Base-by-base conservation (phyloP, 2,888 invertebrate species). In the Drosophila affinis region DNA sequence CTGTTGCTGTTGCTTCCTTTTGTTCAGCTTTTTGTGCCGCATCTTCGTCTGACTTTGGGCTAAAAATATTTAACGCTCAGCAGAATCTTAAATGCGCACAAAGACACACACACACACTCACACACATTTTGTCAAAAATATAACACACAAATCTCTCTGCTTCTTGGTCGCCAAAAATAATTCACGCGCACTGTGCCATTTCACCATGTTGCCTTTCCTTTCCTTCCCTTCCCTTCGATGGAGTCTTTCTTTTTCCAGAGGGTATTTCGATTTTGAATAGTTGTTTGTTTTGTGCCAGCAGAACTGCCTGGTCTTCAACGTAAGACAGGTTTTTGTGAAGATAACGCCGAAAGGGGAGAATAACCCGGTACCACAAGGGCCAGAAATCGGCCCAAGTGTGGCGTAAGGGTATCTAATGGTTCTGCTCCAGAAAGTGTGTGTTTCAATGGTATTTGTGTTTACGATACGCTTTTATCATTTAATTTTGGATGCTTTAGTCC, bases 41-140 rank as follows among this genome's bases (percentile, higher is more conserved):
- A 72, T 65, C 71, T 75, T 64, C 76, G 72, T 74, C 84, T 85
- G 70, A 73, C 87, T 78, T 87, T 74, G 53, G 76, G 85, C 89
- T 89, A 89, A 89, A 86, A 89, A 89, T 86, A 86, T 86, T 77
- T 87, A 85, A 79, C 75, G 76, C 74, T 74, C 71, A 76, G 46
- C 27, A 70, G 54, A 54, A 72, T 69, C 69, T 77, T 83, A 72
- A 83, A 74, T 75, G 84, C 72, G 71, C 61, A 72, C 67, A 58
- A 59, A 65, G 45, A 75, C 60, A 39, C 55, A 52, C 56, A 55
- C 67, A 74, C 21, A 21, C 21, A 75, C 57, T 32, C 58, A 52
- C 58, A 52, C 54, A 55, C 67, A 74, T 71, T 68, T 70, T 81
- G 81, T 84, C 81, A 83, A 80, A 80, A 80, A 80, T 77, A 77